phyloP scores from a whole-genome alignment of 2,888 invertebrate genomes.

The Ornithoptera alexandrae region DNA sequence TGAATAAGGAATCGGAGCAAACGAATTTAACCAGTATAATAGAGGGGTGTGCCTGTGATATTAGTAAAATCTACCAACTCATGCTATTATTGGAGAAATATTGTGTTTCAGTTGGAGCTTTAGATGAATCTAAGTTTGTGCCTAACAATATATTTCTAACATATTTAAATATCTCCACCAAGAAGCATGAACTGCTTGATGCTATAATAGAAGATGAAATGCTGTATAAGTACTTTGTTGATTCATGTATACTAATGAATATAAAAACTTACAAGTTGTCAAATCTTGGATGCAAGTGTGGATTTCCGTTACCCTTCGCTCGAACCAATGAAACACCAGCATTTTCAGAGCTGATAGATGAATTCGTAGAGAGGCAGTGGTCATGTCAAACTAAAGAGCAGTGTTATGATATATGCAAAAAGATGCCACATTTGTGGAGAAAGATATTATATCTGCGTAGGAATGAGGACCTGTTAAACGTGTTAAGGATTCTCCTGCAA shows the following conservation, averaged over 20 bases:
- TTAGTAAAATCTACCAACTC: constrained; percentile 62
- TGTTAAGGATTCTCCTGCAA: constrained; percentile 80
- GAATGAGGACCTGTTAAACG: constrained; percentile 72
- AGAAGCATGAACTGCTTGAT: constrained; percentile 52
- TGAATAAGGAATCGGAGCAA: constrained; percentile 60
- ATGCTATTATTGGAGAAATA: constrained; percentile 67
- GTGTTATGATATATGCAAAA: constrained; percentile 76
- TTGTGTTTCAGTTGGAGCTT: constrained; percentile 60
- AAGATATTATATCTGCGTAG: constrained; percentile 75
- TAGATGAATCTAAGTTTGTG: constrained; percentile 64
- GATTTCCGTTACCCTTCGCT: constrained; percentile 78
- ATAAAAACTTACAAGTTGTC: constrained; percentile 58
- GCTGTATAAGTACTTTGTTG: constrained; percentile 75
- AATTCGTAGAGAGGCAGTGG: constrained; percentile 77
- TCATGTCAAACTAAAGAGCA: constrained; percentile 61
- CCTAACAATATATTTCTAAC: constrained; percentile 68
- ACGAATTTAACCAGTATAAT: constrained; percentile 69
- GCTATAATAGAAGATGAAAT: constrained; percentile 61
- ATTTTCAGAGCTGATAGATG: constrained; percentile 78
- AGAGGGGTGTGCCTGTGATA: constrained; percentile 71
- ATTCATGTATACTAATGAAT: constrained; percentile 80
- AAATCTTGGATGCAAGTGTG: constrained; percentile 79
- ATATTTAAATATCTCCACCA: constrained; percentile 56
- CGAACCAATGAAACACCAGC: constrained; percentile 63
- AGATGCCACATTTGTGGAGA: constrained; percentile 83